Evolutionary conservation across 2,797 vertebrate genomes (phyloP).

Genomic region (Odontamblyopus lacepedii): DNA sequence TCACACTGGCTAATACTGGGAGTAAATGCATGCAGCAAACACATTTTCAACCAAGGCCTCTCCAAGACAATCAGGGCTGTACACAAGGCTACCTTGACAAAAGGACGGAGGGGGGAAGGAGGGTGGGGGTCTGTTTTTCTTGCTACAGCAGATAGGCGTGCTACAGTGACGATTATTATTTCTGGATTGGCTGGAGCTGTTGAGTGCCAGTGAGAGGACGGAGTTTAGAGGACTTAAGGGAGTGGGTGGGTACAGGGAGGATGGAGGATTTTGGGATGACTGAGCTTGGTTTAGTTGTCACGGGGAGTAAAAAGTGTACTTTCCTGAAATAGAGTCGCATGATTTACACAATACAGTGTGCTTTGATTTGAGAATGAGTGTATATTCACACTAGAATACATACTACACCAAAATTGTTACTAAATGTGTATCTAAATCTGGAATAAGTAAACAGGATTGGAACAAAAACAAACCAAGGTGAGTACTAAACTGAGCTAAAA

Average conservation of each 20-base stretch:
- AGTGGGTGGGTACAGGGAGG: conserved; percentile 46
- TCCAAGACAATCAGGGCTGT: conserved; percentile 60
- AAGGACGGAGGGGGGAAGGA: conserved; percentile 13
- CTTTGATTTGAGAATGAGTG: neutral
- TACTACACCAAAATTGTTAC: neutral
- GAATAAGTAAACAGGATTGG: neutral
- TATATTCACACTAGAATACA: neutral
- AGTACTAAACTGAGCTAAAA: no score
- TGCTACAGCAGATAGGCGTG: conserved; percentile 47
- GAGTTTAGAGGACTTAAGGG: conserved; percentile 33
- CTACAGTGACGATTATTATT: conserved; percentile 56
- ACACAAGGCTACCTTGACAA: conserved; percentile 53
- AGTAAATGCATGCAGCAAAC: conserved; percentile 63
- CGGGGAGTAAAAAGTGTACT: neutral
- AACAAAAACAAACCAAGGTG: no score
- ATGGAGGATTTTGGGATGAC: conserved; percentile 67
- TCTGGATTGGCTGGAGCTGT: conserved; percentile 64
- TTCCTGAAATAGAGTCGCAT: neutral
- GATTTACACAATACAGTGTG: neutral
- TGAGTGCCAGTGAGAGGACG: conserved; percentile 49
- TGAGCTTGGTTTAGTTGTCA: conserved; percentile 57
- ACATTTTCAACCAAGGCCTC: conserved; percentile 50
- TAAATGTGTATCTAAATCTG: neutral
- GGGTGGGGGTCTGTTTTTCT: conserved; percentile 29
- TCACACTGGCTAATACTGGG: conserved; percentile 59